phyloP scores from a whole-genome alignment of 2,888 invertebrate species.

The Sylvicola cinctus region DNA sequence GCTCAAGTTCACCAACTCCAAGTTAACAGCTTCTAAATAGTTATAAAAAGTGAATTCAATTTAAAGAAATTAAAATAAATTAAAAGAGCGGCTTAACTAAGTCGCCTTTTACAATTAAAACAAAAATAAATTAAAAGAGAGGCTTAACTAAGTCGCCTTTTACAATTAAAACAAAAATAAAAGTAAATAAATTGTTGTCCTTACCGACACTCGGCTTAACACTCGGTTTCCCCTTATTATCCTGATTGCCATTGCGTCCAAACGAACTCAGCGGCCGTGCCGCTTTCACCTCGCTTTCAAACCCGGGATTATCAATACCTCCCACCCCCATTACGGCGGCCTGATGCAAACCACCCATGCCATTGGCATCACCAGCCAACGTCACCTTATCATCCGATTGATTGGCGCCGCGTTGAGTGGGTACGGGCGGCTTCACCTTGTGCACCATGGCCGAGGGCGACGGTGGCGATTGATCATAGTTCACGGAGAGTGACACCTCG shows the following conservation, averaged over 20 bases:
- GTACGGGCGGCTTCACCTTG: conserved; percentile 5
- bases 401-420: conserved; percentile 4
- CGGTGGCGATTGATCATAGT: conserved; percentile 9
- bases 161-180: too few species aligned
- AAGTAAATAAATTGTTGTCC: background rate
- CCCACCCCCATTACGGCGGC: too few species aligned
- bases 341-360: too few species aligned
- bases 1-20: conserved; percentile 58
- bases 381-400: conserved; percentile 12
- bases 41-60: too few species aligned
- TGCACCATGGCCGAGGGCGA: conserved; percentile 6
- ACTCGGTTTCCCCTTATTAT: conserved; percentile 1
- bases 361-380: conserved; percentile 11
- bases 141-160: too few species aligned
- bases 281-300: conserved; percentile 8
- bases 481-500: background rate
- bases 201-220: background rate
- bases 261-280: conserved; percentile 10
- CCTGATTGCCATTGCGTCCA: conserved; percentile 8
- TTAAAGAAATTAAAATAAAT: conserved; percentile 1
- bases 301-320: conserved; percentile 10
- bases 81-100: too few species aligned
- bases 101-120: too few species aligned
- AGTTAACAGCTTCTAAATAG: conserved; percentile 48
- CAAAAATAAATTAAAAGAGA: too few species aligned